Evolutionary conservation across 2,888 invertebrate genomes (phyloP), one percentile per base, ranked within the genome.

Genomic region (Drosophila affinis): DNA sequence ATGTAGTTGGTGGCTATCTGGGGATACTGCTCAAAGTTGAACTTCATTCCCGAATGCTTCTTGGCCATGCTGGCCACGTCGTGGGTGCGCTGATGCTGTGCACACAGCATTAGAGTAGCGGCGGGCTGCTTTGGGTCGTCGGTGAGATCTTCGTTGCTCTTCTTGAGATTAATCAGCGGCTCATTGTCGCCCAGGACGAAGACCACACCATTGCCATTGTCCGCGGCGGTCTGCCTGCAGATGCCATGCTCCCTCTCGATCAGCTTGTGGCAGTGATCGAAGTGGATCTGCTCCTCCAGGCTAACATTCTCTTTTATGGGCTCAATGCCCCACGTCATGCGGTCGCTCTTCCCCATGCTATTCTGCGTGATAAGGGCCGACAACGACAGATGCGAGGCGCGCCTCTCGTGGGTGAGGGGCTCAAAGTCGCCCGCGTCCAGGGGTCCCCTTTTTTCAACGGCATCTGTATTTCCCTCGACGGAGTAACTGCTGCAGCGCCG

Each of bases 131-230:
- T 76, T 6, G 67, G 53, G 12, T 57, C 73, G 3, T 75, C 57
- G n/a, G 78, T 75, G 32, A 91, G 81, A 85, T 91, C 91, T 75
- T 94, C 91, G 53, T 76, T 90, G 70, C 91, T 92, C 72, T 91
- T 92, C 82, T 95, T 95, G 52, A 95, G 89, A 49, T 95, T 95
- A 4, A 95, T 93, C 46, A 95, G 89, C 79, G 94, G 93, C 75
- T 96, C 96, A 85, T 95, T 93, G 64, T 96, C 96, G 21, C 96
- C 96, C 53, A 96, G 90, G 5, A 95, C 95, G 90, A 96, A 96
- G 9, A 96, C 92, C 0, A 96, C 96, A 34, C 91, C 89, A 5
- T 83, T 88, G 6, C 74, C 79, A 32, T 81, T 87, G n/a, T 85
- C 84, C 12, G 62, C 56, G 1, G 78, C 63, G 2, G 86, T 75